Percentiles rank a stretch among this genome's conserved stretches.
Conservation (phyloP, 2,113 vertebrate genomes). For the Myocastor coypus region DNA sequence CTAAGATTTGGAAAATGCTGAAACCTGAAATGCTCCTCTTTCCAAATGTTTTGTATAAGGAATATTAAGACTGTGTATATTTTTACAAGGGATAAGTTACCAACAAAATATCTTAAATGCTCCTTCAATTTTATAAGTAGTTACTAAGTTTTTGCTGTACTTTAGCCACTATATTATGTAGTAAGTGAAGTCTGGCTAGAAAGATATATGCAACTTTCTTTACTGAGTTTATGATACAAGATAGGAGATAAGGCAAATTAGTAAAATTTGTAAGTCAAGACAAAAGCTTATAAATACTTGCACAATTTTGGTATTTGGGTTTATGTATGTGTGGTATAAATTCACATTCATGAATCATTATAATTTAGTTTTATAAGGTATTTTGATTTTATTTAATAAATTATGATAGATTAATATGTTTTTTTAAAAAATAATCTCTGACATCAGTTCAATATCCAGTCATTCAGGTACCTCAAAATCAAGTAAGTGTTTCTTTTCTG, state of each 20-base stretch:
- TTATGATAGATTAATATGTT: not conserved
- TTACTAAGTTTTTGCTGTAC: not conserved
- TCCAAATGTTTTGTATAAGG: not conserved
- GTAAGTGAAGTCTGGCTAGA: not conserved
- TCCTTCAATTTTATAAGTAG: not conserved
- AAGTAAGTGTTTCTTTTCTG: not conserved
- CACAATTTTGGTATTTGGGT: not conserved
- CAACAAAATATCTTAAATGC: not conserved
- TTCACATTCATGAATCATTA: not conserved
- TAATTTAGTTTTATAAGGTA: constrained; percentile 4
- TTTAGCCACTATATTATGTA: not conserved
- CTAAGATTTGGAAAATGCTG: not conserved
- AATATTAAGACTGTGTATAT: not conserved
- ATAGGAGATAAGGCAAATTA: constrained; percentile 14
- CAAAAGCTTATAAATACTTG: not conserved
- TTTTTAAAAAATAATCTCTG: not conserved
- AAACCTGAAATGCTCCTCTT: not conserved
- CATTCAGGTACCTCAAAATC: not conserved
- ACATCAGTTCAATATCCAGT: not conserved
- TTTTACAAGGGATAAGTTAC: constrained; percentile 17
- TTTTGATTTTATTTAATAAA: constrained; percentile 60
- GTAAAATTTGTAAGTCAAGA: no score
- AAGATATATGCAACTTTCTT: not conserved
- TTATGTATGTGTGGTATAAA: not conserved
- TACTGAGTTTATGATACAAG: constrained; percentile 17